Evolutionary conservation across 2,888 invertebrate genomes (phyloP), one percentile per base, ranked within the genome.

Genomic region (Myopa tessellatipennis): DNA sequence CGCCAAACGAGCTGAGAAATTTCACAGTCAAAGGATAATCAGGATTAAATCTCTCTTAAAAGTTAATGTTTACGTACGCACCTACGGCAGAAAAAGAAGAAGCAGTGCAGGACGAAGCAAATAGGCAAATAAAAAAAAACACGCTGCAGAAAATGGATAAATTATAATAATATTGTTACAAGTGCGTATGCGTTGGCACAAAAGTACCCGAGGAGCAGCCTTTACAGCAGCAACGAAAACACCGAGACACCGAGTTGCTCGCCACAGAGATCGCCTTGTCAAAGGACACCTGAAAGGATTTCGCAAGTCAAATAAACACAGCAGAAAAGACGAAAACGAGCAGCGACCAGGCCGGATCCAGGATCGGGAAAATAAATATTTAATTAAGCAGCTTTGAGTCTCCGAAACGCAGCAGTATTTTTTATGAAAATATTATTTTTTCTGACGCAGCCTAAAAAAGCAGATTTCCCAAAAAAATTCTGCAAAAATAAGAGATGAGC

Each of bases 41-140:
- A 83, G 88, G 85, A 85, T 89, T 87, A 88, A 85, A 85, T 86
- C 84, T 85, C 86, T 88, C 88, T 88, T 85, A 86, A 88, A 87
- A 88, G 87, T 88, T 88, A 88, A 88, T 88, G 86, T 87, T 87
- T 87, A 85, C 84, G 84, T 84, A 86, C 87, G 87, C 87, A 87
- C 88, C 87, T 86, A 85, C 88, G 84, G 84, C 83, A 68, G 16
- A 71, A n/a, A 58, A 71, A 78, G 75, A 78, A 36, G 67, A 68
- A 74, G n/a, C 58, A 69, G 55, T 40, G 26, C 10, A 77, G 67
- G n/a, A 6, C 4, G 18, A 4, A 40, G 26, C 36, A 61, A 61
- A 61, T 12, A 58, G 34, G 34, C n/a, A 16, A 40, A 50, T 55
- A 75, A 55, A 67, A 52, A 74, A 36, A 68, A 70, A 77, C 69